These are phyloP conservation scores for Zaprionus ornatus DNA, from an alignment of 1,140 invertebrate genomes.

Conservation along the genomic window DNA sequence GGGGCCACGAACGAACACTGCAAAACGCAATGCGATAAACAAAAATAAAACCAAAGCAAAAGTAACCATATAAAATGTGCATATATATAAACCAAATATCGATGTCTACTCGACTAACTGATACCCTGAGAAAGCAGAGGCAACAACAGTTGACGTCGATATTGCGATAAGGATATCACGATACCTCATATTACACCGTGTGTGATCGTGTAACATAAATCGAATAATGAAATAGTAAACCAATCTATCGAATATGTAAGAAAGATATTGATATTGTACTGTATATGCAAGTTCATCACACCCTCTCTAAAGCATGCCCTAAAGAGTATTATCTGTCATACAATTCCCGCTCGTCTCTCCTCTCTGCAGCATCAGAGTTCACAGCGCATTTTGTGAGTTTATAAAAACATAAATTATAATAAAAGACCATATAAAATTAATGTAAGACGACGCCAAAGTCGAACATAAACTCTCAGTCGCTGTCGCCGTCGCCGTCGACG, in stretches of 20 bases:
- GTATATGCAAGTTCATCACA: neutral
- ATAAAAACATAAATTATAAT: constrained; percentile 13
- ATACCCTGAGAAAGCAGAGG: neutral
- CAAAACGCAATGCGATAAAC: constrained; percentile 15
- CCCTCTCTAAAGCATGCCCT: neutral
- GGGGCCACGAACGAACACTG: neutral
- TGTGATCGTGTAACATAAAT: neutral
- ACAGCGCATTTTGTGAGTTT: constrained; percentile 4
- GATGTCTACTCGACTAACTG: neutral
- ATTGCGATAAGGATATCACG: neutral
- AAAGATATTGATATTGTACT: neutral
- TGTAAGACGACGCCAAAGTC: constrained; percentile 40
- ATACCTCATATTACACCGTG: neutral
- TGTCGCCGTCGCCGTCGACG: neutral
- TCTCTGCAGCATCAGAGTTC: neutral
- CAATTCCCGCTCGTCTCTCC: too few species aligned
- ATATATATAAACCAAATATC: neutral
- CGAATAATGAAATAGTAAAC: neutral
- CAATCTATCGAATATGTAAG: too few species aligned
- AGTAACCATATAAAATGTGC: neutral
- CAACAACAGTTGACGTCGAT: neutral
- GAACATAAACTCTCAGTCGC: constrained; percentile 19
- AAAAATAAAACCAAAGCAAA: constrained; percentile 7
- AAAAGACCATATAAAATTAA: constrained; percentile 37
- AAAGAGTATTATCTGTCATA: too few species aligned